phyloP scores from a whole-genome alignment of 2,113 vertebrate species.

The Albula glossodonta region DNA sequence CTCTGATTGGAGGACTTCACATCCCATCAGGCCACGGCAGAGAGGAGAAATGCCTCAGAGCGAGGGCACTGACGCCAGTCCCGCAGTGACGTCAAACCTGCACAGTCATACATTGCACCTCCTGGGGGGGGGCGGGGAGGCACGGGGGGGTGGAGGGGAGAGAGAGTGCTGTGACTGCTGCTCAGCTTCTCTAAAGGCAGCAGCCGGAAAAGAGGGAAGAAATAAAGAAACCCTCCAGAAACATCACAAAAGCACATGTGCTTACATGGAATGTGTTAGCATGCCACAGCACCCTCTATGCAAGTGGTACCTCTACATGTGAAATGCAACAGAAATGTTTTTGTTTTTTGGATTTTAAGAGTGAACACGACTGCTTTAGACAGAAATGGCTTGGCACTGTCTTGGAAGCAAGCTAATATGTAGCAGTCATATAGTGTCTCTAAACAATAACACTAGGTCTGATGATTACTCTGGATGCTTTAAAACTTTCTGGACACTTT shows the following conservation, averaged over 20 bases:
- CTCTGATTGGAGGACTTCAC: slow-evolving; percentile 15
- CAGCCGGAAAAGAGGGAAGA: neutral
- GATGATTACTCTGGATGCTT: too few species aligned
- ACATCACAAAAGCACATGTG: neutral
- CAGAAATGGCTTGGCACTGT: neutral
- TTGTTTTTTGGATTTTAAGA: too few species aligned
- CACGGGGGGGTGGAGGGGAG: neutral
- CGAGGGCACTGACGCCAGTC: slow-evolving; percentile 55
- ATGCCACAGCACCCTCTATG: neutral
- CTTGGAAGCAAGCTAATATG: neutral
- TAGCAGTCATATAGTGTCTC: neutral
- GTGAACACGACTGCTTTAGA: neutral
- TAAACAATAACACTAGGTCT: too few species aligned
- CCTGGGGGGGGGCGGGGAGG: slow-evolving; percentile 34
- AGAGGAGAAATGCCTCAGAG: slow-evolving; percentile 29
- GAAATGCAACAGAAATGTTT: neutral
- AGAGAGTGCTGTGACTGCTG: neutral
- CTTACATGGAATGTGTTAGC: neutral
- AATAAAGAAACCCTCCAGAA: neutral
- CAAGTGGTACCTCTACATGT: neutral
- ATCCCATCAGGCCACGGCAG: slow-evolving; percentile 25
- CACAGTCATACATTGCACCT: slow-evolving; percentile 59
- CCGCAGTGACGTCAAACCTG: slow-evolving; percentile 60
- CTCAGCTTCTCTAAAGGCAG: neutral
- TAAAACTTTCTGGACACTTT: too few species aligned